Conservation (phyloP, 2,888 invertebrate species). For the Dolichopus griseipennis region DNA sequence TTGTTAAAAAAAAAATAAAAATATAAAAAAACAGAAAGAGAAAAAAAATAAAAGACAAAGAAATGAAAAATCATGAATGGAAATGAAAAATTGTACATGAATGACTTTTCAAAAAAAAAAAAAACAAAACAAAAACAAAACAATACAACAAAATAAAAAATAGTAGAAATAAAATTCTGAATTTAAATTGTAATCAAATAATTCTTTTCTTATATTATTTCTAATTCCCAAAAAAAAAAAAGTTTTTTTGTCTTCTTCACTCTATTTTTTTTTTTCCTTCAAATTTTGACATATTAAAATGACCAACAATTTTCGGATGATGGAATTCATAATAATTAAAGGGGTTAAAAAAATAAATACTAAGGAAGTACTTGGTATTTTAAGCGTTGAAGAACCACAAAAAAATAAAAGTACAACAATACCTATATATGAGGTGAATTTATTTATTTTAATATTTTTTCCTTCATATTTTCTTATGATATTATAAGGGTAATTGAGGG, state of each 20-base stretch:
- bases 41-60: neutral
- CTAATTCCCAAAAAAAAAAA: too few relatives aligned
- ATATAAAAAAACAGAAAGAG: neutral
- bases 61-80: slow-evolving; percentile 3
- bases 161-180: neutral
- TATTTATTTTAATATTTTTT: neutral
- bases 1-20: neutral
- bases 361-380: too few relatives aligned
- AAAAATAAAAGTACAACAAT: neutral
- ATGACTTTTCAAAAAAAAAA: neutral
- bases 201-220: too few relatives aligned
- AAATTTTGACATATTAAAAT: neutral
- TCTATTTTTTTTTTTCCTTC: too few relatives aligned
- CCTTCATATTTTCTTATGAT: neutral
- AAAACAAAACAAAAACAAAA: neutral
- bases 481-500: too few relatives aligned
- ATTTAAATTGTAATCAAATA: neutral
- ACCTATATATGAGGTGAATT: neutral
- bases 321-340: too few relatives aligned
- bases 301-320: neutral
- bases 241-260: too few relatives aligned
- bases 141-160: neutral
- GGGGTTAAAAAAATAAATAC: too few relatives aligned
- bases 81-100: neutral
- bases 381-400: neutral